Percentiles rank a stretch among this genome's conserved stretches.
phyloP scores from a whole-genome alignment of 2,113 vertebrate species.

The Chrysemys picta region DNA sequence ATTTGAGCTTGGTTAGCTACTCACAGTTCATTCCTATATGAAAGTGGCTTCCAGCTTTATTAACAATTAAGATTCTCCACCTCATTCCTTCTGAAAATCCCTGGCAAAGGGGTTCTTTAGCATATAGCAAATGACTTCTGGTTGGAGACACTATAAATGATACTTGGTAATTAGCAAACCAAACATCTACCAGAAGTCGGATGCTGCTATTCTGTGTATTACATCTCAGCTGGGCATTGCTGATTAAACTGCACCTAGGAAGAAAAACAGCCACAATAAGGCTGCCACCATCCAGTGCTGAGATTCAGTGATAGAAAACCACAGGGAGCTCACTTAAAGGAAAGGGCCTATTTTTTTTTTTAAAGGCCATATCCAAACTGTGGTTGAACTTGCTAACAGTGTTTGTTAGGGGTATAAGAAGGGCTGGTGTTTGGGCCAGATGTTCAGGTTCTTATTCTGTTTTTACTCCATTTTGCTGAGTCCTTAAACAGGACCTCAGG shows the following conservation, averaged over 20 bases:
- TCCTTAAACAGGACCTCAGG: not conserved
- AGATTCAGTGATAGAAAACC: not conserved
- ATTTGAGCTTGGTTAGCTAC: not conserved
- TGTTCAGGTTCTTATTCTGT: not conserved
- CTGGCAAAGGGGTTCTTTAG: not conserved
- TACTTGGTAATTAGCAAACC: not conserved
- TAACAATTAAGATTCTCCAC: not conserved
- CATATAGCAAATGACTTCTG: not conserved
- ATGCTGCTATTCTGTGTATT: not conserved
- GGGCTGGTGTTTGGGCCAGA: not conserved
- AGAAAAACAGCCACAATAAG: not conserved
- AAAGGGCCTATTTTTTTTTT: not conserved
- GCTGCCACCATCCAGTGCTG: not conserved
- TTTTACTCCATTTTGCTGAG: not conserved
- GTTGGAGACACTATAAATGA: not conserved
- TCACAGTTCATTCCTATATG: not conserved
- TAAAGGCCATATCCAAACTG: not conserved
- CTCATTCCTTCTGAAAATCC: not conserved
- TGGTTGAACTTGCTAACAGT: not conserved
- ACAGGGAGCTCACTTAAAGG: not conserved
- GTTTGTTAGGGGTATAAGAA: not conserved
- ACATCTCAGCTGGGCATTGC: not conserved
- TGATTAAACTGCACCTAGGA: not conserved
- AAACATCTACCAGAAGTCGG: not conserved
- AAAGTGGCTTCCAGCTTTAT: not conserved